These are phyloP conservation scores for Heliconius hermathena DNA, from an alignment of 1,140 invertebrate species.

Conservation along the genomic window DNA sequence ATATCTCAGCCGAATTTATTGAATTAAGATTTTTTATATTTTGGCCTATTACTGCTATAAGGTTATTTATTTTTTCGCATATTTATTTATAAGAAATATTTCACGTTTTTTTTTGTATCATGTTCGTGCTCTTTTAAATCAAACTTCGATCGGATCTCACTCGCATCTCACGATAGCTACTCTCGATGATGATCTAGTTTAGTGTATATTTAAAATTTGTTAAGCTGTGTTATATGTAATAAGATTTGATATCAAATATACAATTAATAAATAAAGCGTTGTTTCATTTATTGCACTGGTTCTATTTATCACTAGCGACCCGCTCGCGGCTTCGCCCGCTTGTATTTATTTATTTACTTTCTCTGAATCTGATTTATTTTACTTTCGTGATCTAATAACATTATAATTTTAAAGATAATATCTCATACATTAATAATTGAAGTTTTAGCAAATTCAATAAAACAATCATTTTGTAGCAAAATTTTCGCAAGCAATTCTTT, in stretches of 20 bases:
- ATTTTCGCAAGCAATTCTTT: too few relatives aligned
- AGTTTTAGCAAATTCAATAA: too few relatives aligned
- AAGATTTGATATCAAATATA: conserved; percentile 81
- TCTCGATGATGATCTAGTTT: conserved; percentile 18
- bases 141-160: conserved; percentile 20
- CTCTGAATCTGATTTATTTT: too few relatives aligned
- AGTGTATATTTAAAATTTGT: conserved; percentile 56
- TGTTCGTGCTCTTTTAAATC: neutral
- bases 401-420: too few relatives aligned
- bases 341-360: too few relatives aligned
- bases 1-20: conserved; percentile 5
- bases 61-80: neutral
- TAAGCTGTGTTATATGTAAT: conserved; percentile 75
- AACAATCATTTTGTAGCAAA: too few relatives aligned
- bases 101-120: neutral
- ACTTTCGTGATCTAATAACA: too few relatives aligned
- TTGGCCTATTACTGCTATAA: neutral
- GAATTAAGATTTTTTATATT: neutral
- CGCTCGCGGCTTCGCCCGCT: too few relatives aligned
- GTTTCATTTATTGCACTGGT: conserved; percentile 37
- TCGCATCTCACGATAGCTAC: conserved; percentile 25
- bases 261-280: conserved; percentile 64
- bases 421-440: too few relatives aligned
- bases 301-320: too few relatives aligned
- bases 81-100: neutral